phyloP scores from a whole-genome alignment of 2,888 invertebrate genomes.

The Brachypalpus laphriformis region DNA sequence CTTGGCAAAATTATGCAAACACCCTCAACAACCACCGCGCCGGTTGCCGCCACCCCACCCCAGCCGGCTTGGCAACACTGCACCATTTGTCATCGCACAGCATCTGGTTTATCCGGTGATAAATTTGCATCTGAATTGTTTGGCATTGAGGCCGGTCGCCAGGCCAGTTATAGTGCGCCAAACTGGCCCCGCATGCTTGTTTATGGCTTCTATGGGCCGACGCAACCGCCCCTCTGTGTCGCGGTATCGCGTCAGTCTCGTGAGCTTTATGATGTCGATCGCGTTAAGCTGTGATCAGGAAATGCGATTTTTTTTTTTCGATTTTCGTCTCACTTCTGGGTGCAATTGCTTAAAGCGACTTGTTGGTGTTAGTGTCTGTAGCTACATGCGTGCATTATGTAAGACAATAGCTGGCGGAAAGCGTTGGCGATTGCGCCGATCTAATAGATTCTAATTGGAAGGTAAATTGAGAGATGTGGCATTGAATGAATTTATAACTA shows the following conservation, averaged over 20 bases:
- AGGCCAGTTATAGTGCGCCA: conserved; percentile 48
- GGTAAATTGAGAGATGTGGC: conserved; percentile 60
- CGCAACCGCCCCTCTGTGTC: conserved; percentile 12
- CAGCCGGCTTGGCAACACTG: conserved; percentile 41
- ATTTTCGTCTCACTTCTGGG: background rate
- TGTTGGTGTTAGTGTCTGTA: background rate
- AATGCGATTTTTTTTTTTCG: conserved; percentile 19
- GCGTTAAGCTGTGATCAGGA: conserved; percentile 43
- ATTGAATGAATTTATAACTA: conserved; percentile 54
- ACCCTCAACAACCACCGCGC: background rate
- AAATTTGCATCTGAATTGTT: conserved; percentile 54
- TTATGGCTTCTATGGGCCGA: conserved; percentile 36
- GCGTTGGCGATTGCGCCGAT: conserved; percentile 6
- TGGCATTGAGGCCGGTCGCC: conserved; percentile 63
- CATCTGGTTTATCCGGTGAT: conserved; percentile 63
- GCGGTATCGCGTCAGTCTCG: conserved; percentile 19
- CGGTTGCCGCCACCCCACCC: background rate
- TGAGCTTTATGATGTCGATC: conserved; percentile 49
- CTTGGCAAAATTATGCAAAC: conserved; percentile 5
- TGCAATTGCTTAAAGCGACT: background rate
- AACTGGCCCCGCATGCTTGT: conserved; percentile 34
- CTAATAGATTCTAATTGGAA: conserved; percentile 50
- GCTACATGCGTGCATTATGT: conserved; percentile 50
- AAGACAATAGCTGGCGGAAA: conserved; percentile 30
- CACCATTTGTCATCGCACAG: conserved; percentile 42